phyloP scores from a whole-genome alignment of 2,888 invertebrate species.

The Bedellia somnulentella region DNA sequence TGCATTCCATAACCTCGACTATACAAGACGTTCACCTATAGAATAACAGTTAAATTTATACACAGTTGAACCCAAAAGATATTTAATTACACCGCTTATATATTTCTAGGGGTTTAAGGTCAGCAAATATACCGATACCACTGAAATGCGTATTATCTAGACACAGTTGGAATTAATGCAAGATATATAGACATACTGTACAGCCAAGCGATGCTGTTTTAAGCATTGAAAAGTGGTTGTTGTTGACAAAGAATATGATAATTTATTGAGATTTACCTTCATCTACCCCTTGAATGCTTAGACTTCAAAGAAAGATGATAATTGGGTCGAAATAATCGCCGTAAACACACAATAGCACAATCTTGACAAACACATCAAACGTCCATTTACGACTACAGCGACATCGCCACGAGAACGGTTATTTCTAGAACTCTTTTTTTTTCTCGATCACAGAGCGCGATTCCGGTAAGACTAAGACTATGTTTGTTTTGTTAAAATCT shows the following conservation, averaged over 20 bases:
- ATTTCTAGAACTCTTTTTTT: constrained; percentile 33
- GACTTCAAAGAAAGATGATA: constrained; percentile 49
- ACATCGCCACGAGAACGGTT: constrained; percentile 39
- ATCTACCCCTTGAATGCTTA: constrained; percentile 65
- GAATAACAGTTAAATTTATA: constrained; percentile 27
- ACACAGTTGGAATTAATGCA: constrained; percentile 54
- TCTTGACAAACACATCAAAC: constrained; percentile 68
- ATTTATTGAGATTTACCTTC: constrained; percentile 52
- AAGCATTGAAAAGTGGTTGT: not conserved
- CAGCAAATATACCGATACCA: constrained; percentile 33
- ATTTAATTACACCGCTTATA: constrained; percentile 18
- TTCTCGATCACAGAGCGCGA: constrained; percentile 29
- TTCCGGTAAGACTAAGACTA: too few species aligned
- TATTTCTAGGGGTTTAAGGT: constrained; percentile 40
- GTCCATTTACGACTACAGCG: constrained; percentile 69
- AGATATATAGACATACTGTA: constrained; percentile 40
- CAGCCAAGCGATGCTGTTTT: constrained; percentile 32
- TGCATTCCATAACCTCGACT: constrained; percentile 53
- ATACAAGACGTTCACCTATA: constrained; percentile 39
- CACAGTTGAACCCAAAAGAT: constrained; percentile 15
- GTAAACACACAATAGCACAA: constrained; percentile 67
- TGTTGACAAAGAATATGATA: constrained; percentile 6
- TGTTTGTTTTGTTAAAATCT: too few species aligned
- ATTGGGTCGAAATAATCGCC: constrained; percentile 49
- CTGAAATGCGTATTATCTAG: constrained; percentile 55